Base-by-base conservation (phyloP, 2,797 vertebrate genomes). In the Rhinichthys osculus region DNA sequence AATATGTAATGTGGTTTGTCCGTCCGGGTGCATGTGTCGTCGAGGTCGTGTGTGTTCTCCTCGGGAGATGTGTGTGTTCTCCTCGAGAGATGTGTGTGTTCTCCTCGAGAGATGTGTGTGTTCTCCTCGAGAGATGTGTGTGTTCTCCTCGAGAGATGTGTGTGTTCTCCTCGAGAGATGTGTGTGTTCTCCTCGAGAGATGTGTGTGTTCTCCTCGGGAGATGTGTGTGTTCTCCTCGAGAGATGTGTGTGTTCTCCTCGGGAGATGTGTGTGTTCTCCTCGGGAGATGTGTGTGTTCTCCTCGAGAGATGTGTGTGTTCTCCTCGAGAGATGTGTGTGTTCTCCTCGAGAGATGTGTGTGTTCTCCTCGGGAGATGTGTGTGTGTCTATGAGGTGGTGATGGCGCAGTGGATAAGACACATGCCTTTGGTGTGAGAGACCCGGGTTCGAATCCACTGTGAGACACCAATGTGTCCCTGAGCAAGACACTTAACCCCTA, bases 101-200 rank as follows among this genome's bases (percentile, higher is more conserved):
- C 21, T 57, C 21, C n/a, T n/a, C n/a, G n/a, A n/a, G n/a, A n/a
- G n/a, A n/a, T n/a, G n/a, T n/a, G n/a, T n/a, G n/a, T 47, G 88
- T 77, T 88, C 89, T 86, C 86, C 87, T 90, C 88, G 91, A 89
- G 86, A 95, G 92, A 93, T 93, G 90, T 93, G 91, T 82, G 89
- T 85, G 33, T 30, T 57, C 21, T 57, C 21, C n/a, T n/a, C n/a
- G n/a, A n/a, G n/a, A n/a, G n/a, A n/a, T n/a, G n/a, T n/a, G n/a
- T n/a, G n/a, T 47, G 88, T 77, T 88, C 89, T 86, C 86, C 87
- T 90, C 88, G 91, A 89, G 86, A 95, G 92, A 93, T 93, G 90
- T 93, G 91, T 82, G 89, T 85, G 33, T 30, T 57, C 21, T 57
- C 21, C n/a, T n/a, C n/a, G n/a, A n/a, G n/a, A n/a, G n/a, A n/a